Evolutionary conservation across 2,888 invertebrate genomes (phyloP).

Genomic region (Mystacides longicornis): DNA sequence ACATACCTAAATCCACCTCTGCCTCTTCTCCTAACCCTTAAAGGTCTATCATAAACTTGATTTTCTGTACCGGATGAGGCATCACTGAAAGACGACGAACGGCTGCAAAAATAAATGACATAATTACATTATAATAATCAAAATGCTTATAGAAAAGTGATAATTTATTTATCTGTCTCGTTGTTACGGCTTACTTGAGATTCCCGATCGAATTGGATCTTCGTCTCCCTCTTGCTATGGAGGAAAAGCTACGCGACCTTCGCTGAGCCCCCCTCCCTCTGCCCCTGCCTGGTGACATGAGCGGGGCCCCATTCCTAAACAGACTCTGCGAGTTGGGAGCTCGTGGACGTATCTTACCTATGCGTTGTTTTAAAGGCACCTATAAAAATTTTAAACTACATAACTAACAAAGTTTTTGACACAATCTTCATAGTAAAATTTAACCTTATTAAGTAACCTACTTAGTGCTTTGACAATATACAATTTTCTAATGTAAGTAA

Average conservation of each 20-base stretch:
- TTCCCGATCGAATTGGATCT: constrained; percentile 17
- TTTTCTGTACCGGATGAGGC: constrained; percentile 11
- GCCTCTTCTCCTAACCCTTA: constrained; percentile 15
- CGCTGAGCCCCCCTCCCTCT: not conserved
- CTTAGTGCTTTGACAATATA: no score
- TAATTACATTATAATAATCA: not conserved
- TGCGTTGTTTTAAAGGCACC: constrained; percentile 22
- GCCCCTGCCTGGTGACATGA: constrained; percentile 8
- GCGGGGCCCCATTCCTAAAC: constrained; percentile 7
- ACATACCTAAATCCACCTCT: constrained; percentile 9
- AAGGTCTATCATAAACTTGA: constrained; percentile 7
- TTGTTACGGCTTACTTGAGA: constrained; percentile 18
- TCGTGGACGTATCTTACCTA: constrained; percentile 14
- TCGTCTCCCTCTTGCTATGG: not conserved
- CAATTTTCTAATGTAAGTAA: no score
- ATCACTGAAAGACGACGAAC: constrained; percentile 14
- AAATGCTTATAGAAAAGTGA: not conserved
- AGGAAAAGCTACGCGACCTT: not conserved
- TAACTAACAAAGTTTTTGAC: no score
- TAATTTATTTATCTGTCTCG: not conserved
- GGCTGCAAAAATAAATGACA: constrained; percentile 12
- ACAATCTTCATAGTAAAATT: no score
- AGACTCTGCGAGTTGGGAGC: constrained; percentile 10
- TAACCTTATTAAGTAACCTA: no score
- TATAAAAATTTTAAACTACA: not conserved